Percentiles rank a stretch among this genome's conserved stretches.
Conservation (phyloP, 2,113 vertebrate genomes). For the Campylomormyrus tamandua region DNA sequence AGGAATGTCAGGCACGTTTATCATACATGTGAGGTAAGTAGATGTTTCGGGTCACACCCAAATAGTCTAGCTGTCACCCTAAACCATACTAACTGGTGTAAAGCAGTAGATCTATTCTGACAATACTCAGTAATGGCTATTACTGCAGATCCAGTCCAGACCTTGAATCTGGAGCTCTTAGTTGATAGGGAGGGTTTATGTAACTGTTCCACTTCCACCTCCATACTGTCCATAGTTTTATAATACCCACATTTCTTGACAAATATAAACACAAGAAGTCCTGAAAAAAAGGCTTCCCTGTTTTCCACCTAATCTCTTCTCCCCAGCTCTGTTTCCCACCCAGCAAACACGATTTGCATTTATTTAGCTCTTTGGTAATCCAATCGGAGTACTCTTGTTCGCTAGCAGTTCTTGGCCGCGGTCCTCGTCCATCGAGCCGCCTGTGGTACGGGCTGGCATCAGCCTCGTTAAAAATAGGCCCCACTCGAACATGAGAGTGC, state of each 20-base stretch:
- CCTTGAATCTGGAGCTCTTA: background rate
- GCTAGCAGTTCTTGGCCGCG: conserved; percentile 27
- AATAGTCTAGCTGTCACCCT: background rate
- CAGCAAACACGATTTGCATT: conserved; percentile 48
- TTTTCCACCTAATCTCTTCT: conserved; percentile 60
- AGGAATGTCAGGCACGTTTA: background rate
- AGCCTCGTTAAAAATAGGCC: conserved; percentile 16
- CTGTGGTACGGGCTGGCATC: conserved; percentile 8
- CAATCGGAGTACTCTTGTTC: conserved; percentile 41
- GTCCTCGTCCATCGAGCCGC: conserved; percentile 27
- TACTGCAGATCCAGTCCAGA: background rate
- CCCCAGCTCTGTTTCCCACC: conserved; percentile 46
- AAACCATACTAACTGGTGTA: background rate
- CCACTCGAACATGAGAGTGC: background rate
- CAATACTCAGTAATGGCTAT: background rate
- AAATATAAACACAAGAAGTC: conserved; percentile 28
- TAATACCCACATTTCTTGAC: conserved; percentile 30
- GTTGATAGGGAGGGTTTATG: conserved; percentile 28
- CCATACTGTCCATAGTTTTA: conserved; percentile 11
- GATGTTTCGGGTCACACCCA: background rate
- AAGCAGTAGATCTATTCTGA: background rate
- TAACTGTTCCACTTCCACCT: conserved; percentile 37
- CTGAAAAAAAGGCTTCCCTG: conserved; percentile 46
- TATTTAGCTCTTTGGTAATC: conserved; percentile 55
- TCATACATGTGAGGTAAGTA: background rate